Evolutionary conservation across 2,888 invertebrate genomes (phyloP), one percentile per base, ranked within the genome.

Genomic region (Serrognathus titanus): DNA sequence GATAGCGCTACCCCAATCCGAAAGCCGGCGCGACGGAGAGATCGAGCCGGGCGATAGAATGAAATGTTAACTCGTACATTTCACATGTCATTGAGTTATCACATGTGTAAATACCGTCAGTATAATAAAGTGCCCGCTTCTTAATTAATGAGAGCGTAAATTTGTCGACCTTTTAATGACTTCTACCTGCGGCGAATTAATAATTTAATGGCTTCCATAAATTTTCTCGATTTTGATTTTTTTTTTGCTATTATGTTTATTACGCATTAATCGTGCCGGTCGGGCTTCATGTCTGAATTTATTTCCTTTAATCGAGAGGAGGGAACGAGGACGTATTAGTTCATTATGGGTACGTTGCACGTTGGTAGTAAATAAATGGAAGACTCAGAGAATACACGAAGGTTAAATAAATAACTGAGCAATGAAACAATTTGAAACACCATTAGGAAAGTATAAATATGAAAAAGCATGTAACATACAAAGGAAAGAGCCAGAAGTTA

Each of bases 71-170:
- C 58, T 50, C 52, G 53, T 60, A 45, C 55, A 49, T 55, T 55
- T 51, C 46, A 46, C 57, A 51, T 54, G 54, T 55, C 59, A 59
- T 49, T 59, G 57, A 55, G 43, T 57, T 55, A 57, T 59, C 61
- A 59, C 57, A 57, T 59, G 59, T 59, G 61, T 51, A 62, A 58
- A 55, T 52, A 60, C 53, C 49, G 52, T 51, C 53, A 11, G 11
- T 49, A 12, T 13, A 51, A 43, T 40, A 40, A 51, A 46, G 36
- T 40, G 50, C 50, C 45, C 49, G 38, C 13, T 51, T 51, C 52
- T 52, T 60, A 62, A 61, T 63, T 62, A 58, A 58, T 59, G 54
- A 51, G 51, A 52, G 37, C 58, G 58, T 62, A 61, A 59, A 61
- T 61, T 59, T 57, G 59, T 54, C 49, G 37, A 47, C 39, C 40